These are phyloP conservation scores for Panzeria rudis DNA, from an alignment of 2,888 invertebrate genomes.

Conservation along the genomic window DNA sequence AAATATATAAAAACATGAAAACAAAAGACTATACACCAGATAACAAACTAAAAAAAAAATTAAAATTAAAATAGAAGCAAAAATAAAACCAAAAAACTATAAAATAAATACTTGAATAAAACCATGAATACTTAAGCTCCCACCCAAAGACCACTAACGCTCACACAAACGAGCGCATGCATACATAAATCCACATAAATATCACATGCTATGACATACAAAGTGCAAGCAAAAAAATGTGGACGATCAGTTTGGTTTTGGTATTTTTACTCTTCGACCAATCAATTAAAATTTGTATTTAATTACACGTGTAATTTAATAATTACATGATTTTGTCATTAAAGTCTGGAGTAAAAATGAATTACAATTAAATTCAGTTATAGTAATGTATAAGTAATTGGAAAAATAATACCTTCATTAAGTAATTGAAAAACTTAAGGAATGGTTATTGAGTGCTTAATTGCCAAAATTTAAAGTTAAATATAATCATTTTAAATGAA, in stretches of 20 bases:
- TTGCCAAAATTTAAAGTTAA: too few relatives aligned
- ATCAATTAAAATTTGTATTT: too few relatives aligned
- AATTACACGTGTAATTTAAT: too few relatives aligned
- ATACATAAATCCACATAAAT: background rate
- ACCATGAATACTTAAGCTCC: conserved; percentile 50
- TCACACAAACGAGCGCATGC: background rate
- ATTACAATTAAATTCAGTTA: too few relatives aligned
- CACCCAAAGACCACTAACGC: conserved; percentile 56
- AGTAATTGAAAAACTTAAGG: too few relatives aligned
- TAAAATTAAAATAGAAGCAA: conserved; percentile 1
- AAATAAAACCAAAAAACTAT: conserved; percentile 17
- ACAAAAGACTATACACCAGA: conserved; percentile 23
- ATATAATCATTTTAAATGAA: too few relatives aligned
- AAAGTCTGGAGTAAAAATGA: too few relatives aligned
- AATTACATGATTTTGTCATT: too few relatives aligned
- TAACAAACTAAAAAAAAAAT: background rate
- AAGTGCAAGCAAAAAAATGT: background rate
- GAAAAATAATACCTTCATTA: too few relatives aligned
- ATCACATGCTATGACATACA: background rate
- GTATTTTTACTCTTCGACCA: background rate
- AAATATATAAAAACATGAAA: conserved; percentile 8
- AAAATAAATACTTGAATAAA: conserved; percentile 43
- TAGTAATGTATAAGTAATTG: too few relatives aligned
- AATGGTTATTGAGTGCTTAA: too few relatives aligned
- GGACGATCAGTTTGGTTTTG: background rate